A percentile compares a stretch with the other conserved stretches of the same genome.
Evolutionary conservation across 2,797 vertebrate genomes (phyloP).

Genomic region (Ctenopoma kingsleyae): DNA sequence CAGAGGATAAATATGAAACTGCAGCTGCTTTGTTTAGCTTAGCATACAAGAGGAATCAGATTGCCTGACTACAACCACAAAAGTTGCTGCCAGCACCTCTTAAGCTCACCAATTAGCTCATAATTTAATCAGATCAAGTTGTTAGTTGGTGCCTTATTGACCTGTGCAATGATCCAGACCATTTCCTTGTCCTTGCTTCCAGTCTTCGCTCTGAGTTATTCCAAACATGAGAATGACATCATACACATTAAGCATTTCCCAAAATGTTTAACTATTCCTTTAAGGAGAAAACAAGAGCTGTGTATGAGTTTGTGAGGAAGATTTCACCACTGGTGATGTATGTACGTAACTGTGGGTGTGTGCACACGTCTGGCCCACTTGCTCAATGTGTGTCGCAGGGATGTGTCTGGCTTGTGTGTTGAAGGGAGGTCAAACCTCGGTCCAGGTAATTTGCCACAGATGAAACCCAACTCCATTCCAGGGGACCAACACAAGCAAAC

Average conservation of each 20-base stretch:
- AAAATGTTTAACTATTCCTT: background rate
- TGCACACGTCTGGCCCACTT: conserved; percentile 31
- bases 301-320: background rate
- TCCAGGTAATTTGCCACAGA: conserved; percentile 84
- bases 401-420: conserved; percentile 68
- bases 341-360: conserved; percentile 33
- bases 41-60: background rate
- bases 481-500: conserved; percentile 71
- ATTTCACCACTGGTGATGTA: conserved; percentile 10
- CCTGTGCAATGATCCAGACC: background rate
- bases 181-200: background rate
- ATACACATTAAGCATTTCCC: background rate
- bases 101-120: background rate
- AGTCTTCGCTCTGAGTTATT: background rate
- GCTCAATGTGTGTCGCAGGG: conserved; percentile 58
- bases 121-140: background rate
- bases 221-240: no score
- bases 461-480: conserved; percentile 79
- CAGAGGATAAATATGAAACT: background rate
- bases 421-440: conserved; percentile 81
- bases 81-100: background rate
- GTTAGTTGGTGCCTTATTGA: no score
- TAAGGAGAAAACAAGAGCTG: background rate
- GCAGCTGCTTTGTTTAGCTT: background rate
- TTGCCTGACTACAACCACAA: background rate